Conservation (phyloP, 2,888 invertebrate species). For the Ectobius pallidus region DNA sequence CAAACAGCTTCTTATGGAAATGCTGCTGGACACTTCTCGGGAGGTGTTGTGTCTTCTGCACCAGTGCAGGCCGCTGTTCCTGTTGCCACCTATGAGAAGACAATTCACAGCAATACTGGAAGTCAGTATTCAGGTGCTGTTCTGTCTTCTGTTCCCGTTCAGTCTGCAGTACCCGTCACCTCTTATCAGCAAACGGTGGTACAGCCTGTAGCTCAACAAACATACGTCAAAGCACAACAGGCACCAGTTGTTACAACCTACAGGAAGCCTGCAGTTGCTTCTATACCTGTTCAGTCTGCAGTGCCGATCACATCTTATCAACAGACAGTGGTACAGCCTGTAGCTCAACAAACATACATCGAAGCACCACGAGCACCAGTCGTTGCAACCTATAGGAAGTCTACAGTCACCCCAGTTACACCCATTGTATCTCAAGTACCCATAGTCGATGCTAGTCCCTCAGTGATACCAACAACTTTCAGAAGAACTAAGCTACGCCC, state of each 20-base stretch:
- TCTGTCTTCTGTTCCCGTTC: neutral
- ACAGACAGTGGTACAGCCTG: conserved; percentile 1
- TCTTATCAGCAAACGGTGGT: conserved; percentile 4
- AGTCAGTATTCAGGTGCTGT: neutral
- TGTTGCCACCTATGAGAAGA: neutral
- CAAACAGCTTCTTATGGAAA: neutral
- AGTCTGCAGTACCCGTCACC: neutral
- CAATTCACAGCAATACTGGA: neutral
- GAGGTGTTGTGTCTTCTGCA: neutral
- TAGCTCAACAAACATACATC: neutral
- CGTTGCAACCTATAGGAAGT: neutral
- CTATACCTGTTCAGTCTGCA: conserved; percentile 9
- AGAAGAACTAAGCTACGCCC: neutral
- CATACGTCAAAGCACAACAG: neutral
- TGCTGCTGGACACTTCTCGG: neutral
- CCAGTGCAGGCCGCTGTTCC: neutral
- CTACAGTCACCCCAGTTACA: neutral
- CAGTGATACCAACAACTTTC: neutral
- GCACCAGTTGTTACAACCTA: neutral
- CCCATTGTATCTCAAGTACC: neutral
- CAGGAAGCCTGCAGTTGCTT: conserved; percentile 11
- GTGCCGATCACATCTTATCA: neutral
- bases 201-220: neutral
- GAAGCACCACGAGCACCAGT: neutral
- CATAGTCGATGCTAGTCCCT: neutral